phyloP scores from a whole-genome alignment of 2,888 invertebrate genomes.

The Colletes collaris region DNA sequence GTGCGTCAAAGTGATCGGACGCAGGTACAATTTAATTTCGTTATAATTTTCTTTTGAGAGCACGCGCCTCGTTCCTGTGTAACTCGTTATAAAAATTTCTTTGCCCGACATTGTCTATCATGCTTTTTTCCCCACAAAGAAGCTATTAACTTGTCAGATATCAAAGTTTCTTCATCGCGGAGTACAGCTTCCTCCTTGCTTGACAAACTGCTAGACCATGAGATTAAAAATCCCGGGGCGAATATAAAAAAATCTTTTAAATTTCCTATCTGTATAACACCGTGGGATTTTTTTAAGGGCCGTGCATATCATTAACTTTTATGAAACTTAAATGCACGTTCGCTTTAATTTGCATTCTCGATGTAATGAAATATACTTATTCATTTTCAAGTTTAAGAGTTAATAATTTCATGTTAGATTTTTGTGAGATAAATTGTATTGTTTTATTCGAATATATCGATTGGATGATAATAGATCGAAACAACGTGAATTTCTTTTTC shows the following conservation, averaged over 20 bases:
- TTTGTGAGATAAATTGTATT: constrained; percentile 71
- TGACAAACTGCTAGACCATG: background rate
- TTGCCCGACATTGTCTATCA: background rate
- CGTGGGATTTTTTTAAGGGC: background rate
- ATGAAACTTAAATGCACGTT: too few species aligned
- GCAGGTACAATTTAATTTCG: too few species aligned
- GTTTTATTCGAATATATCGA: constrained; percentile 76
- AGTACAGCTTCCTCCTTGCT: background rate
- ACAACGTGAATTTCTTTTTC: constrained; percentile 60
- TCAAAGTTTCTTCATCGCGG: background rate
- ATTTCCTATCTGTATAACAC: background rate
- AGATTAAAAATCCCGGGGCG: background rate
- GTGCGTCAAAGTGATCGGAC: too few species aligned
- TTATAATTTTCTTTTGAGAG: background rate
- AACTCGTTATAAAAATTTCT: background rate
- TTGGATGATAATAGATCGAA: constrained; percentile 75
- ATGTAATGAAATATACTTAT: too few species aligned
- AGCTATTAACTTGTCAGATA: constrained; percentile 32
- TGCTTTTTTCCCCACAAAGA: constrained; percentile 10
- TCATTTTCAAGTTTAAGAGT: too few species aligned
- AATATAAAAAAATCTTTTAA: background rate
- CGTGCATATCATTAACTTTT: too few species aligned
- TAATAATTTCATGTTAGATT: too few species aligned
- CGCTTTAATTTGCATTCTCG: too few species aligned
- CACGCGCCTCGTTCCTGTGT: too few species aligned